Percentiles rank a stretch among this genome's conserved stretches.
phyloP scores from a whole-genome alignment of 2,113 vertebrate species.

The Dicaeum eximium region DNA sequence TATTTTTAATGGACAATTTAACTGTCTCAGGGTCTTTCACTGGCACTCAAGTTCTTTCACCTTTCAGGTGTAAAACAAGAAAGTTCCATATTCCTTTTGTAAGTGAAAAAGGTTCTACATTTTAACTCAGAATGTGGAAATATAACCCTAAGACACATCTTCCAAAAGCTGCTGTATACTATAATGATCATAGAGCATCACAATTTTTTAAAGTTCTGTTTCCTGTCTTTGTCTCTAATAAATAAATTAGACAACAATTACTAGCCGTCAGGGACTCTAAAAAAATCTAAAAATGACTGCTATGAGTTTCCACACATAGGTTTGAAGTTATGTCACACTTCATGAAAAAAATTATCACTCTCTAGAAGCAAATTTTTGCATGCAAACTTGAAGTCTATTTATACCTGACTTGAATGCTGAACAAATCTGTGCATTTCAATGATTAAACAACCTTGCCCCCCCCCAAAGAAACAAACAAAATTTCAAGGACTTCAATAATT shows the following conservation, averaged over 20 bases:
- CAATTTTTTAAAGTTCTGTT: background rate
- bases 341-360: background rate
- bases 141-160: background rate
- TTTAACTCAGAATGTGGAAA: background rate
- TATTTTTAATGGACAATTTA: constrained; percentile 6
- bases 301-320: background rate
- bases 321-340: background rate
- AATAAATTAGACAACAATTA: background rate
- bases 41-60: background rate
- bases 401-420: background rate
- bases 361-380: background rate
- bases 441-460: no score
- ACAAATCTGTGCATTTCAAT: background rate
- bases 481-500: background rate
- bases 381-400: background rate
- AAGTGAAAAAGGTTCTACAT: background rate
- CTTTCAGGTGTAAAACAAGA: background rate
- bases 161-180: background rate
- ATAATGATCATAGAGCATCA: background rate
- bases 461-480: background rate
- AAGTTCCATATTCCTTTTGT: background rate
- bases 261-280: background rate
- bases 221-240: background rate
- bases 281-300: background rate
- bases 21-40: background rate